Evolutionary conservation across 2,113 vertebrate species (phyloP).

Genomic region (Reinhardtius hippoglossoides): DNA sequence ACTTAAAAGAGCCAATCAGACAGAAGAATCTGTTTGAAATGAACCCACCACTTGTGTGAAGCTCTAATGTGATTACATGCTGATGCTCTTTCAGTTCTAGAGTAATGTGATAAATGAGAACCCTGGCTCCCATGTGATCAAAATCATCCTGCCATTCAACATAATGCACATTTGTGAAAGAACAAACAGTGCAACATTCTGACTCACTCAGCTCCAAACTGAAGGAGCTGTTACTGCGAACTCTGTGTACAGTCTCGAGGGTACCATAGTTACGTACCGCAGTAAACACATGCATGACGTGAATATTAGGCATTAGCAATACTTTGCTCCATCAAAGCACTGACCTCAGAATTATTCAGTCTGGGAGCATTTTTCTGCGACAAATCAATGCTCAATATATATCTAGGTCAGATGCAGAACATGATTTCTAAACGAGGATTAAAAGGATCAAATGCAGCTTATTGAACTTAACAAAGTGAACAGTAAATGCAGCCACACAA

Average conservation of each 20-base stretch:
- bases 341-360: background rate
- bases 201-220: background rate
- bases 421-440: background rate
- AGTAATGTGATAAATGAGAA: background rate
- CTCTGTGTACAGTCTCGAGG: background rate
- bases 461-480: background rate
- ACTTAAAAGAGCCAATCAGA: background rate
- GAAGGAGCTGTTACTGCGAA: too few relatives aligned
- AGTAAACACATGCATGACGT: background rate
- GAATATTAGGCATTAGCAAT: background rate
- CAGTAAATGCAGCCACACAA: background rate
- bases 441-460: background rate
- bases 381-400: background rate
- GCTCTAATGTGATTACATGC: background rate
- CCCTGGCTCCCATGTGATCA: slow-evolving; percentile 8
- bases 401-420: background rate
- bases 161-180: background rate
- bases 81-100: background rate
- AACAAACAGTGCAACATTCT: background rate
- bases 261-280: background rate
- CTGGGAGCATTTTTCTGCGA: background rate
- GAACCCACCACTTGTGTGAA: background rate
- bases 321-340: background rate
- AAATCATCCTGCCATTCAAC: background rate
- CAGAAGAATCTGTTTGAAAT: slow-evolving; percentile 18